These are phyloP conservation scores for Argynnis bischoffii DNA, from an alignment of 2,888 invertebrate genomes.

Conservation along the genomic window DNA sequence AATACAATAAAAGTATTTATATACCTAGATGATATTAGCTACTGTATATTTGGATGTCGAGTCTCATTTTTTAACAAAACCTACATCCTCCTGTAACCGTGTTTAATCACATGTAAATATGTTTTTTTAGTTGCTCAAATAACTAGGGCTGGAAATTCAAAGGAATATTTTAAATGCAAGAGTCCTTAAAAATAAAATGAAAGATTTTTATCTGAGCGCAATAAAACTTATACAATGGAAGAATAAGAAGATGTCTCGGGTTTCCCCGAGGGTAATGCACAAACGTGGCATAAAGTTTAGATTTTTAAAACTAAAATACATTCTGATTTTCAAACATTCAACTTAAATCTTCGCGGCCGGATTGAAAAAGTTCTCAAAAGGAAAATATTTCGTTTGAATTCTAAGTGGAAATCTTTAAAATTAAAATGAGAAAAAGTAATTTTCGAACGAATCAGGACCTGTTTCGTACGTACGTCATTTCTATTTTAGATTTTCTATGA, in stretches of 20 bases:
- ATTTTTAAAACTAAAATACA: slow-evolving; percentile 42
- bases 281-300: slow-evolving; percentile 42
- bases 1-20: too few species aligned
- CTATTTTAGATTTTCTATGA: too few species aligned
- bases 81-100: too few species aligned
- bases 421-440: background rate
- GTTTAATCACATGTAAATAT: slow-evolving; percentile 4
- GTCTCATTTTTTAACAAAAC: too few species aligned
- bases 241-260: slow-evolving; percentile 30
- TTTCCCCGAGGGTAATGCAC: slow-evolving; percentile 41
- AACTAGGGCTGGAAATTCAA: background rate
- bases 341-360: slow-evolving; percentile 37
- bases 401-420: slow-evolving; percentile 12
- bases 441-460: background rate
- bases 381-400: slow-evolving; percentile 20
- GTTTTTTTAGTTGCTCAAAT: background rate
- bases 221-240: slow-evolving; percentile 37
- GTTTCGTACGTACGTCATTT: too few species aligned
- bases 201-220: slow-evolving; percentile 34
- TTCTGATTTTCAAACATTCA: slow-evolving; percentile 39
- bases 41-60: too few species aligned
- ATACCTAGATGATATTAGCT: too few species aligned
- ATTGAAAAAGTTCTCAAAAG: slow-evolving; percentile 38
- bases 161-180: slow-evolving; percentile 19
- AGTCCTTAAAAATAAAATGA: slow-evolving; percentile 28